phyloP scores from a whole-genome alignment of 2,888 invertebrate genomes.

The Ischnus inquisitorius region DNA sequence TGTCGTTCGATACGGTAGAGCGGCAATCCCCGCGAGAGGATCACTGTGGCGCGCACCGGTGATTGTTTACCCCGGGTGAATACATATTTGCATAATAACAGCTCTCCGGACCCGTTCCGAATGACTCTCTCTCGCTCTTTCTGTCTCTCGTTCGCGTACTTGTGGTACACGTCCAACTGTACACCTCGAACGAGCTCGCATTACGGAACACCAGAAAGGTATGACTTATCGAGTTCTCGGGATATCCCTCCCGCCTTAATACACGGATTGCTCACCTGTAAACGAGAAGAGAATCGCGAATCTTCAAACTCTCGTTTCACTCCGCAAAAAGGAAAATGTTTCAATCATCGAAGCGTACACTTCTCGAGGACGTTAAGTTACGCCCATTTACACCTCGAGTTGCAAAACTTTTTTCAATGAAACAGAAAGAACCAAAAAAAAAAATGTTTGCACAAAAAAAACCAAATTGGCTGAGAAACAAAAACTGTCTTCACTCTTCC shows the following conservation, averaged over 20 bases:
- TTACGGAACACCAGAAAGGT: constrained; percentile 53
- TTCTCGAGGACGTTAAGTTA: neutral
- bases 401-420: neutral
- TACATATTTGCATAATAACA: constrained; percentile 67
- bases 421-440: neutral
- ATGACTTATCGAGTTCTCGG: constrained; percentile 60
- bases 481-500: no score
- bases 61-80: constrained; percentile 62
- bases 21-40: constrained; percentile 55
- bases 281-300: constrained; percentile 40
- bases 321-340: constrained; percentile 53
- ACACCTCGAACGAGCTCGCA: neutral
- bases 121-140: constrained; percentile 49
- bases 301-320: constrained; percentile 23
- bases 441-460: neutral
- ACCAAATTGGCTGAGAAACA: neutral
- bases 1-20: constrained; percentile 56
- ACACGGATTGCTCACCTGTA: constrained; percentile 41
- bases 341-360: constrained; percentile 41
- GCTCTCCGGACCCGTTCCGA: constrained; percentile 51
- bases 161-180: neutral
- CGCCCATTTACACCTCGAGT: neutral
- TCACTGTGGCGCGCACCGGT: constrained; percentile 46
- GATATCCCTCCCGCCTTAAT: constrained; percentile 47
- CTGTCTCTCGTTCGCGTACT: neutral